A percentile compares a stretch with the other conserved stretches of the same genome.
phyloP scores from a whole-genome alignment of 2,888 invertebrate species.

The Lypha dubia region DNA sequence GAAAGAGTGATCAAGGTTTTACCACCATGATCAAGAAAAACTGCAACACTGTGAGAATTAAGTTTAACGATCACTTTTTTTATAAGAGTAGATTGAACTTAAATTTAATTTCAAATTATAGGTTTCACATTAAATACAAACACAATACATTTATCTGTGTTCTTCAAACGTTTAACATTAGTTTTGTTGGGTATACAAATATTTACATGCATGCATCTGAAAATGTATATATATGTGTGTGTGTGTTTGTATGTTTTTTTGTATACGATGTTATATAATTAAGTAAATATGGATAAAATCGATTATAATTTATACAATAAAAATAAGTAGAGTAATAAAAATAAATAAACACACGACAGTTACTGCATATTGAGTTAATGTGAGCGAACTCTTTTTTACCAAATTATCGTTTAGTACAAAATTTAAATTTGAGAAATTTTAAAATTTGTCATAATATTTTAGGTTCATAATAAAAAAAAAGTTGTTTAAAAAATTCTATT shows the following conservation, averaged over 20 bases:
- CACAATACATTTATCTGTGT: too few species aligned
- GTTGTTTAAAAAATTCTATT: too few species aligned
- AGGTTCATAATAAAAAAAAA: too few species aligned
- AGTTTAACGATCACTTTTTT: too few species aligned
- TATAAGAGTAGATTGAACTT: too few species aligned
- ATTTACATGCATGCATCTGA: too few species aligned
- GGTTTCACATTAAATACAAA: too few species aligned
- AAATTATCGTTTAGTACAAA: neutral
- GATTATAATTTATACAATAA: constrained; percentile 41
- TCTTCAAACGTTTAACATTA: neutral
- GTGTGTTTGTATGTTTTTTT: neutral
- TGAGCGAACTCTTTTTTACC: neutral
- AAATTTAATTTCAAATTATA: too few species aligned
- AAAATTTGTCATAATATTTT: too few species aligned
- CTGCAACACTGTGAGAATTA: too few species aligned
- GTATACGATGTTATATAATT: constrained; percentile 1
- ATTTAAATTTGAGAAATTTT: neutral
- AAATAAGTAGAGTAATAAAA: constrained; percentile 24
- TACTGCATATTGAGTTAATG: neutral
- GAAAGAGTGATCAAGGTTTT: too few species aligned
- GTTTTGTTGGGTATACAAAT: neutral
- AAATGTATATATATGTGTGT: neutral
- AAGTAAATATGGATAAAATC: constrained; percentile 30
- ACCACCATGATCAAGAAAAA: too few species aligned
- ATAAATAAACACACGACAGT: neutral